Conservation (phyloP, 92 coral and sea anemone genomes). For the Zoanthus sociatus region DNA sequence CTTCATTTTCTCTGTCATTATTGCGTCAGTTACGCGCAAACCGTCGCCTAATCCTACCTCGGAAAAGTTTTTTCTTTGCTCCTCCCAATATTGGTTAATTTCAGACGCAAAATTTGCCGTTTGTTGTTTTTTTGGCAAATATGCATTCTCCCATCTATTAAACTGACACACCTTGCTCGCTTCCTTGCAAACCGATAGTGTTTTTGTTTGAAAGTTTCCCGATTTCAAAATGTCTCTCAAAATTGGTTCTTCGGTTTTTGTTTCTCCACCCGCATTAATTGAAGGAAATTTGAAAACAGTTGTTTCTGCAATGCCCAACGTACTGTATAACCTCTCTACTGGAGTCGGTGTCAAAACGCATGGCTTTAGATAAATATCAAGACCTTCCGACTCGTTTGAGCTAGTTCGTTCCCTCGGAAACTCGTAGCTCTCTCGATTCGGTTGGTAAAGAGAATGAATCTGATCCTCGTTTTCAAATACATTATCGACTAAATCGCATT, state of each 20-base stretch:
- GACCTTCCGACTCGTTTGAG: constrained; percentile 50
- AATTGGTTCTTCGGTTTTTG: background rate
- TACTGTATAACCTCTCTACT: constrained; percentile 81
- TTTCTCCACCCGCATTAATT: background rate
- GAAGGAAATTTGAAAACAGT: constrained; percentile 68
- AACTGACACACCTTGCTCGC: background rate
- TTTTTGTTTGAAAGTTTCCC: background rate
- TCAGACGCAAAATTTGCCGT: background rate
- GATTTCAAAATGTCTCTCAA: constrained; percentile 20
- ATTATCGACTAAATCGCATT: background rate
- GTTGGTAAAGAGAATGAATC: constrained; percentile 20
- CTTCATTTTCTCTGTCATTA: background rate
- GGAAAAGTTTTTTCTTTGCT: background rate
- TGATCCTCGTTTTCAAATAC: constrained; percentile 30
- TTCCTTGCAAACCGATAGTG: background rate
- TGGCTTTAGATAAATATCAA: constrained; percentile 68
- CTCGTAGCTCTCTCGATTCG: constrained; percentile 13
- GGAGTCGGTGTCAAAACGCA: constrained; percentile 82
- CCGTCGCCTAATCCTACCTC: background rate
- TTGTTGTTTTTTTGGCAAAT: background rate
- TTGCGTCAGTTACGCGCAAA: background rate
- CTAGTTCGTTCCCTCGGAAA: constrained; percentile 54
- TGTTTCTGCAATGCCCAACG: constrained; percentile 64
- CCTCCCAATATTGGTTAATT: background rate
- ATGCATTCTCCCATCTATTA: background rate